Base-by-base conservation (phyloP, 2,797 vertebrate species). In the Malacoraja senta region DNA sequence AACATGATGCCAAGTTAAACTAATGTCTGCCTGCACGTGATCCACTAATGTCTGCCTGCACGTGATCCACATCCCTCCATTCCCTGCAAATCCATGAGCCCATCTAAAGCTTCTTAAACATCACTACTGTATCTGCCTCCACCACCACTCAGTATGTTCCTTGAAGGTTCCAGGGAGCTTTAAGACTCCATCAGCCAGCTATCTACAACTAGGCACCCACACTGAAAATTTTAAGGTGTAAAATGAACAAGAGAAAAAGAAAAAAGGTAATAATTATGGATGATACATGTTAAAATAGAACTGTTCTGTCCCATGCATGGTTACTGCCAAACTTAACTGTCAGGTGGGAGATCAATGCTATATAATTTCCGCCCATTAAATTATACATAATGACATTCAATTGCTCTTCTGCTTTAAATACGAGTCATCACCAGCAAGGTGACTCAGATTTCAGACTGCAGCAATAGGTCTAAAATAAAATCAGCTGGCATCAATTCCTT, bases 351-450 rank as follows among this genome's bases (percentile, higher is more conserved):
- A 92, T 44, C 24, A 1, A 76, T 26, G 24, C 24, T 44, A 76
- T 29, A 44, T 76, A 53, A 92, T 92, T 92, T 72, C 68, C n/a
- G 38, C 13, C 90, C 71, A 92, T 76, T 92, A 92, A 92, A 72
- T 92, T 92, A 92, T 29, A 72, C 53, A 92, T 76, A 92, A 74
- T 74, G 90, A 92, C 65, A 72, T 92, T 91, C 90, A 74, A 72
- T 92, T 26, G 90, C 35, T 32, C 29, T 72, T 72, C 90, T 91
- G 68, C 90, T 74, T 76, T 76, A 44, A 92, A 76, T 76, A 29
- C 76, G 90, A 92, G 68, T 92, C 90, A 91, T 91, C 68, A 26
- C 44, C 32, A 15, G 71, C 8, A 17, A 38, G 68, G 44, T 92
- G 90, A 92, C 68, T 92, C 90, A 92, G 44, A 44, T 92, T 53